phyloP scores from a whole-genome alignment of 1,140 invertebrate genomes.

The Mamestra configurata region DNA sequence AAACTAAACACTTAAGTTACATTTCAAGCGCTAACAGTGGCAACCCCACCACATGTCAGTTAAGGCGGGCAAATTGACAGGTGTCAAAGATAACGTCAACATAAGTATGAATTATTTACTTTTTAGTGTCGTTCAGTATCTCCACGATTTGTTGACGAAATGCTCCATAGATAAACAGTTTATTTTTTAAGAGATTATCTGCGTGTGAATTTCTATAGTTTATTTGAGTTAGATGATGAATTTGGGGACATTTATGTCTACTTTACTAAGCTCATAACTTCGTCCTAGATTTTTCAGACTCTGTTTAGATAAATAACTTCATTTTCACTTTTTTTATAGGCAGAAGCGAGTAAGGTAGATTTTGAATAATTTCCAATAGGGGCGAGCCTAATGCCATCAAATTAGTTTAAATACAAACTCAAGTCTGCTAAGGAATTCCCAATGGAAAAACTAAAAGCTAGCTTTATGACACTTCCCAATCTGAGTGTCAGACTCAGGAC shows the following conservation, averaged over 20 bases:
- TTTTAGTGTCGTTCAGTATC: slow-evolving; percentile 51
- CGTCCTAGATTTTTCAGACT: no score
- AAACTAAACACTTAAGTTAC: no score
- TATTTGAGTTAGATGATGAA: slow-evolving; percentile 1
- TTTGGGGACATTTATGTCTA: not conserved
- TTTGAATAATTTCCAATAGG: no score
- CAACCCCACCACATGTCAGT: not conserved
- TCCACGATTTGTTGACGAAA: slow-evolving; percentile 47
- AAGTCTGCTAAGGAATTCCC: no score
- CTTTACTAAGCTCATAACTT: not conserved
- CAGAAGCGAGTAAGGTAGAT: no score
- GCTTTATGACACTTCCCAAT: no score
- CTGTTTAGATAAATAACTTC: no score
- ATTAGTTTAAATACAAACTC: no score
- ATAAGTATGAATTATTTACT: slow-evolving; percentile 61
- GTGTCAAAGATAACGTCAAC: slow-evolving; percentile 66
- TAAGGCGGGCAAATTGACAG: slow-evolving; percentile 59
- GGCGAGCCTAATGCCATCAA: no score
- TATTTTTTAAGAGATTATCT: slow-evolving; percentile 41
- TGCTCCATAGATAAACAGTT: slow-evolving; percentile 25
- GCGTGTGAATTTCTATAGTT: slow-evolving; percentile 34
- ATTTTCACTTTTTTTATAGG: not conserved
- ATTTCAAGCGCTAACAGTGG: not conserved
- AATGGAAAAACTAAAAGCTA: no score
- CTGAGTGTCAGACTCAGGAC: no score